phyloP scores from a whole-genome alignment of 2,888 invertebrate species.

The Cepaea hortensis region DNA sequence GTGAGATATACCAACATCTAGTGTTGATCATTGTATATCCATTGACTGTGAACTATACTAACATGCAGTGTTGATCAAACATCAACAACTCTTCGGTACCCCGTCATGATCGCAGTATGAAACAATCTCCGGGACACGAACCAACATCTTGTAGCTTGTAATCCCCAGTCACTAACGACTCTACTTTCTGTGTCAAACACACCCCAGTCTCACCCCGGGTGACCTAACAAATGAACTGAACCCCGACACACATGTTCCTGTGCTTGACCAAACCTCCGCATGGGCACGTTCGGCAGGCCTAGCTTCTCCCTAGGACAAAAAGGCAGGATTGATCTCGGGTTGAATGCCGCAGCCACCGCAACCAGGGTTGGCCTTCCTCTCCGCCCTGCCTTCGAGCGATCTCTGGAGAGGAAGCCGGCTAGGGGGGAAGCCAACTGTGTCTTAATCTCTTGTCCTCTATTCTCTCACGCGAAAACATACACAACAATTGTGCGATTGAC shows the following conservation, averaged over 20 bases:
- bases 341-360: neutral
- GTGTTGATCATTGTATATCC: too few relatives aligned
- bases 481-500: neutral
- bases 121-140: too few relatives aligned
- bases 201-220: neutral
- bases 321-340: neutral
- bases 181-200: neutral
- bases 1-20: too few relatives aligned
- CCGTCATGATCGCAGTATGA: too few relatives aligned
- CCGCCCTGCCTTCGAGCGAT: neutral
- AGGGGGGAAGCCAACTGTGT: neutral
- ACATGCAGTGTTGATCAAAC: neutral
- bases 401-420: neutral
- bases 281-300: neutral
- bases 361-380: neutral
- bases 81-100: neutral
- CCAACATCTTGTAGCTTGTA: too few relatives aligned
- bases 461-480: neutral
- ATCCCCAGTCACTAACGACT: neutral
- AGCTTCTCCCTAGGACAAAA: neutral
- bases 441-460: neutral
- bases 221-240: neutral
- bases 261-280: neutral
- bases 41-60: too few relatives aligned
- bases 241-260: neutral